phyloP scores from a whole-genome alignment of 2,113 vertebrate species.

The Tenrec ecaudatus region DNA sequence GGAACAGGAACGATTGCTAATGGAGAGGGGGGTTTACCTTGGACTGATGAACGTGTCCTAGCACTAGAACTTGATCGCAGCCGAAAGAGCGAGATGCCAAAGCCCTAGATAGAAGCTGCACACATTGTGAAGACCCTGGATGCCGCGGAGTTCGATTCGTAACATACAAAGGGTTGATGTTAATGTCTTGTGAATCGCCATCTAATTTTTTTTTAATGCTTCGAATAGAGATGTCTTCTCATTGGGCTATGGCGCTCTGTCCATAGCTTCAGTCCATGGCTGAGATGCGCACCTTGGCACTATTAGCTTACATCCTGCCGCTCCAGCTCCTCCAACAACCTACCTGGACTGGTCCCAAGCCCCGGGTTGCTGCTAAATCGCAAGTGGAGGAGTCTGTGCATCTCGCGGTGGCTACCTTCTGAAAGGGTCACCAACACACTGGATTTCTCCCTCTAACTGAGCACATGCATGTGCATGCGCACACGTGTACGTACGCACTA shows the following conservation, averaged over 20 bases:
- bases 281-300: background rate
- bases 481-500: background rate
- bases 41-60: background rate
- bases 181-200: background rate
- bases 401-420: background rate
- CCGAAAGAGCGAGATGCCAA: no score
- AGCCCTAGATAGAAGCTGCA: background rate
- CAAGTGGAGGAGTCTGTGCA: background rate
- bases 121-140: background rate
- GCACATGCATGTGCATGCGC: background rate
- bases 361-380: background rate
- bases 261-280: background rate
- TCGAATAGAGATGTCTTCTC: background rate
- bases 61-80: no score
- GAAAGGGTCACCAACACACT: background rate
- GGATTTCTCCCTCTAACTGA: slow-evolving; percentile 39
- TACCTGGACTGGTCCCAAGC: background rate
- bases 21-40: background rate
- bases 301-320: background rate
- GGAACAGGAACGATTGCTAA: background rate
- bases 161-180: background rate
- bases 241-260: background rate
- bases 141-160: background rate
- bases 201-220: background rate
- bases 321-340: background rate